Base-by-base conservation (phyloP, 2,888 invertebrate species). In the Caenorhabditis zanzibari region DNA sequence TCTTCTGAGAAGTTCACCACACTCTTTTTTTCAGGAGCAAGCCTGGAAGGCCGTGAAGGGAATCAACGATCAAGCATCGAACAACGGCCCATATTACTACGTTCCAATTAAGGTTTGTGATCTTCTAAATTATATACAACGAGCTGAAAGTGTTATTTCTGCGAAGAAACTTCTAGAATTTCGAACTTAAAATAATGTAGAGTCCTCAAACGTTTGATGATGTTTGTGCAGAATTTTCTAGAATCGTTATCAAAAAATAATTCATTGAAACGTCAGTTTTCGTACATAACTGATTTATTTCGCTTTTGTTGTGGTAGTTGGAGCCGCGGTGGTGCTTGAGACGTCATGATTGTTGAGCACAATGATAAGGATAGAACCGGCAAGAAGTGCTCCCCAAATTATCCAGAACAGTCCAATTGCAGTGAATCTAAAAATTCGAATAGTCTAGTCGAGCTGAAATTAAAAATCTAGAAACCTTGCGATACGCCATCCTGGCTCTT, bases 81-180 rank as follows among this genome's bases (percentile, higher is more conserved):
- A 88, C 84, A 86, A 86, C 52, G 88, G 86, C 32, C 86, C 86
- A 28, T 84, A 88, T 61, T 85, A 88, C 72, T 81, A 71, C 66
- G 79, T 86, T 22, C 88, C 88, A 41, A 88, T 88, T 44, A 88
- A 88, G 86, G 88, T 88, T 52, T 56, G 74, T 56, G 24, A 49
- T 10, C 38, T 38, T 38, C 12, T 12, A 6, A 38, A 10, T 32
- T n/a, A n/a, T n/a, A n/a, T n/a, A n/a, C n/a, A n/a, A n/a, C n/a
- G n/a, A n/a, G n/a, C n/a, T n/a, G n/a, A n/a, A n/a, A n/a, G n/a
- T n/a, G n/a, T n/a, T n/a, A n/a, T n/a, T n/a, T n/a, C n/a, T n/a
- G n/a, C n/a, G n/a, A n/a, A n/a, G n/a, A n/a, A n/a, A n/a, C n/a
- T n/a, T n/a, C n/a, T n/a, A n/a, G n/a, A n/a, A n/a, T n/a, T n/a